Conservation (phyloP, 2,888 invertebrate genomes). For the Drosophila villosipedis region DNA sequence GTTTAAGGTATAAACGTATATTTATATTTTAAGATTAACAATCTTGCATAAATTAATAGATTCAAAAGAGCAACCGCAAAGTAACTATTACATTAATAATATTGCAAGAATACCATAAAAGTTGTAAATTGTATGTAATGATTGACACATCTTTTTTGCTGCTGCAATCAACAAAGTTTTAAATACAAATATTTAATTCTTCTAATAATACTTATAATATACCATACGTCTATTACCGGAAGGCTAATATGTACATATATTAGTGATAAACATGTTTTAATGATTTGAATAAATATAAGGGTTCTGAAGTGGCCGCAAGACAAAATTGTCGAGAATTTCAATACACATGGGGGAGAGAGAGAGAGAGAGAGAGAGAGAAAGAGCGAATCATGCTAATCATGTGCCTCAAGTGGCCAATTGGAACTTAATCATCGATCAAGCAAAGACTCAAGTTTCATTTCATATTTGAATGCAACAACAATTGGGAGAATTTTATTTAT, state of each 20-base stretch:
- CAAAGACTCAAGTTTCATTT: not conserved
- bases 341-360: not conserved
- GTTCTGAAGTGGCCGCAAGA: not conserved
- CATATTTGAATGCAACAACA: slow-evolving; percentile 27
- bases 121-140: not conserved
- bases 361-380: not conserved
- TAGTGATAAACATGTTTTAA: not conserved
- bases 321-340: slow-evolving; percentile 2
- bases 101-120: not conserved
- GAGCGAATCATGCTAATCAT: not conserved
- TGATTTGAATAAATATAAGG: not conserved
- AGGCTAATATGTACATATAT: not conserved
- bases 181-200: not conserved
- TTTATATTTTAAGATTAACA: not conserved
- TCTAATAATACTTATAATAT: not conserved
- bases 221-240: not conserved
- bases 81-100: not conserved
- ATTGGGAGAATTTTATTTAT: slow-evolving; percentile 18
- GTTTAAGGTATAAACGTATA: not conserved
- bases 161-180: not conserved
- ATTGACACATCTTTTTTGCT: not conserved
- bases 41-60: not conserved
- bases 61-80: not conserved
- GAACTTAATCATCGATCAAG: slow-evolving; percentile 4
- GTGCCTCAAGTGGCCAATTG: slow-evolving; percentile 15